A percentile compares a stretch with the other conserved stretches of the same genome.
These are phyloP conservation scores for Whitmania pigra DNA, from an alignment of 1,140 invertebrate genomes.

Conservation along the genomic window DNA sequence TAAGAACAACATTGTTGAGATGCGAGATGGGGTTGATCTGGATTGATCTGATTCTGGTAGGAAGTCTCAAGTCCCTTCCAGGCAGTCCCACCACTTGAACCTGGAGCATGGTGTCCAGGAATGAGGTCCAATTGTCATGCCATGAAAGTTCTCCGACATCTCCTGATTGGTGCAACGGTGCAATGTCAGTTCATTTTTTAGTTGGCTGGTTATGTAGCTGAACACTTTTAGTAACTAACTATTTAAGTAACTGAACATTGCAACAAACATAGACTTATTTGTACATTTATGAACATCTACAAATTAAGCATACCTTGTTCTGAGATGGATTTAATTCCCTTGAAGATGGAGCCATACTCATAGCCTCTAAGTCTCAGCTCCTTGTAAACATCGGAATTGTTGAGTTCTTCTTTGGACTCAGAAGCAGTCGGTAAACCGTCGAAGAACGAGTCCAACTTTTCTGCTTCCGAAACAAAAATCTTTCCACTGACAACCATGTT, in stretches of 20 bases:
- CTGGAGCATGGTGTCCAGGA: slow-evolving; percentile 86
- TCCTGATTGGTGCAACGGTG: slow-evolving; percentile 32
- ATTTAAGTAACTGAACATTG: background rate
- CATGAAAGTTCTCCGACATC: slow-evolving; percentile 50
- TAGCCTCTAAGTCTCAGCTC: slow-evolving; percentile 82
- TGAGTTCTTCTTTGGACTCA: slow-evolving; percentile 48
- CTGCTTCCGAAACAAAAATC: slow-evolving; percentile 54
- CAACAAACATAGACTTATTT: too few species aligned
- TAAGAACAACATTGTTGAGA: slow-evolving; percentile 28
- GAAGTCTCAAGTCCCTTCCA: slow-evolving; percentile 65
- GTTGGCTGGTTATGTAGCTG: background rate
- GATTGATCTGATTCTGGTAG: slow-evolving; percentile 67
- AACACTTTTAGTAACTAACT: background rate
- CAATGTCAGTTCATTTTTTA: background rate
- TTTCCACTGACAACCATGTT: slow-evolving; percentile 55
- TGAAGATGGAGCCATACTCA: slow-evolving; percentile 77
- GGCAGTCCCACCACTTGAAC: slow-evolving; percentile 63
- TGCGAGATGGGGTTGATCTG: slow-evolving; percentile 59
- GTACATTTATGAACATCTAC: background rate
- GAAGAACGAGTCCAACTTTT: slow-evolving; percentile 20
- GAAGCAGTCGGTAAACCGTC: slow-evolving; percentile 30
- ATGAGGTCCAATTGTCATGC: slow-evolving; percentile 44
- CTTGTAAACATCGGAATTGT: slow-evolving; percentile 73
- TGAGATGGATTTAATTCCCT: slow-evolving; percentile 44
- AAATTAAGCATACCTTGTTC: slow-evolving; percentile 29